phyloP scores from a whole-genome alignment of 2,113 vertebrate species.

The Pelusios castaneus region DNA sequence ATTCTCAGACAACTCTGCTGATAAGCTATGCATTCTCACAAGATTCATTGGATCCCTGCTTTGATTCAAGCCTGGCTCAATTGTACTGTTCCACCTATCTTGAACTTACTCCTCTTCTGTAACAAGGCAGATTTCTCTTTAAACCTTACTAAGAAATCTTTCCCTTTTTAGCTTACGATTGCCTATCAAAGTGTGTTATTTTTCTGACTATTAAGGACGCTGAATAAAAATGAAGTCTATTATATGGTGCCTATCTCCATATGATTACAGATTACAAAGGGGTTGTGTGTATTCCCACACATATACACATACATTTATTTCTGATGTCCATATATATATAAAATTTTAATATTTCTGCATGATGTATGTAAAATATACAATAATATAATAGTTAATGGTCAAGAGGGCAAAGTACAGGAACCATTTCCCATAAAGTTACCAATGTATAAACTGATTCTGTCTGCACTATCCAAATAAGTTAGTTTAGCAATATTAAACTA shows the following conservation, averaged over 20 bases:
- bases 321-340: background rate
- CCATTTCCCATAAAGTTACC: background rate
- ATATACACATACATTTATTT: background rate
- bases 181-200: background rate
- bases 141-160: background rate
- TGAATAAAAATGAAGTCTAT: background rate
- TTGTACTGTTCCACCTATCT: background rate
- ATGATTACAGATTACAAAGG: background rate
- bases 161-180: background rate
- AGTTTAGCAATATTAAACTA: background rate
- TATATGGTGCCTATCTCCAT: background rate
- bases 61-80: background rate
- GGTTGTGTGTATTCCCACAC: background rate
- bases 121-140: background rate
- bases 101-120: background rate
- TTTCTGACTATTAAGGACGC: background rate
- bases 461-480: background rate
- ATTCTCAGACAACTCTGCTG: background rate
- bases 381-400: background rate
- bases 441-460: background rate
- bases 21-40: background rate
- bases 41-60: background rate
- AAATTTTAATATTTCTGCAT: background rate
- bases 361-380: background rate
- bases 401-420: background rate